A percentile compares a stretch with the other conserved stretches of the same genome.
phyloP scores from a whole-genome alignment of 92 coral and sea anemone species.

The Parazoanthus darwini region DNA sequence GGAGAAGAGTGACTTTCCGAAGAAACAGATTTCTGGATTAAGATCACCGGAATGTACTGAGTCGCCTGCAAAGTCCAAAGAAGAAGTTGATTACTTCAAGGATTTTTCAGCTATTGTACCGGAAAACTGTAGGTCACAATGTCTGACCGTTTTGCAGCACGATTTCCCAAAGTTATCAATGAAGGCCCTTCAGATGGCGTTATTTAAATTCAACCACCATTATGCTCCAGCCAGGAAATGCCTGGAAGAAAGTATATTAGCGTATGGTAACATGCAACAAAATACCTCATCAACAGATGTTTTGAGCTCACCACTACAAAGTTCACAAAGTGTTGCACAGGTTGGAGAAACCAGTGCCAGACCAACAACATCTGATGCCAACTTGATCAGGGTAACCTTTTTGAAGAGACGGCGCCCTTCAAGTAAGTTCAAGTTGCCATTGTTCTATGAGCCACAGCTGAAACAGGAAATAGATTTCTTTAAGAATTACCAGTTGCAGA shows the following conservation, averaged over 20 bases:
- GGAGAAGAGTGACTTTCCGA: conserved; percentile 65
- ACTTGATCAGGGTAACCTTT: conserved; percentile 41
- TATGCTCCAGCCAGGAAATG: conserved; percentile 85
- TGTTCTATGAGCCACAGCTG: conserved; percentile 58
- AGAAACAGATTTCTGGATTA: conserved; percentile 32
- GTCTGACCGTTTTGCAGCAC: conserved; percentile 60
- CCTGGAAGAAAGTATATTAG: conserved; percentile 74
- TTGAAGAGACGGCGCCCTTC: conserved; percentile 48
- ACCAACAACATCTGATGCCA: not conserved
- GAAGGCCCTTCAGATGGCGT: conserved; percentile 58
- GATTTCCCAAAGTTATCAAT: conserved; percentile 75
- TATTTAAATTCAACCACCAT: conserved; percentile 57
- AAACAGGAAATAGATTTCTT: conserved; percentile 76
- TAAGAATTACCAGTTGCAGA: conserved; percentile 49
- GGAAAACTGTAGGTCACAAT: conserved; percentile 43
- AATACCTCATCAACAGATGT: conserved; percentile 19
- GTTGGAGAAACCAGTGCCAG: not conserved
- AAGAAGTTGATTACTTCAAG: conserved; percentile 65
- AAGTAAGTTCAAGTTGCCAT: not conserved
- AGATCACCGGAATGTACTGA: not conserved
- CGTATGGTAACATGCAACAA: not conserved
- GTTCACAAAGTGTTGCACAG: conserved; percentile 6
- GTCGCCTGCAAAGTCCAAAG: not conserved
- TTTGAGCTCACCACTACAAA: conserved; percentile 19
- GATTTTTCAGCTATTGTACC: conserved; percentile 58